Percentiles rank a stretch among this genome's conserved stretches.
phyloP scores from a whole-genome alignment of 2,888 invertebrate species.

The Cataglyphis albicans region DNA sequence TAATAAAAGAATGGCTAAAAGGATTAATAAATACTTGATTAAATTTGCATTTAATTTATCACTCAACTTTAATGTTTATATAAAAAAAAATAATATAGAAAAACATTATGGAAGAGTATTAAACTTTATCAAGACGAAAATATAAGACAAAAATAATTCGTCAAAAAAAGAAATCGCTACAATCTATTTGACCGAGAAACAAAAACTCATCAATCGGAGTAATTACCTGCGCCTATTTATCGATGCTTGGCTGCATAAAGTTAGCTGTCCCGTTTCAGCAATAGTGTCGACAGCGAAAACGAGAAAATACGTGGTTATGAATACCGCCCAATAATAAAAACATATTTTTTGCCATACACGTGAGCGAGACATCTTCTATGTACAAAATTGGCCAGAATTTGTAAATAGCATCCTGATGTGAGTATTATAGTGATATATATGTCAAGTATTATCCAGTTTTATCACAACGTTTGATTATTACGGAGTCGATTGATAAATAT shows the following conservation, averaged over 20 bases:
- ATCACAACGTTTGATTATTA: conserved; percentile 53
- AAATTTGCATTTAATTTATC: not conserved
- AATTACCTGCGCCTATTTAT: conserved; percentile 63
- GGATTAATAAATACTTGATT: not conserved
- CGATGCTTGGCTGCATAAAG: conserved; percentile 58
- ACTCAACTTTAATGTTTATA: not conserved
- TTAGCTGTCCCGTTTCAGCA: conserved; percentile 60
- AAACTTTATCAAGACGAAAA: not conserved
- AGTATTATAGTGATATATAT: not conserved
- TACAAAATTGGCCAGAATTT: conserved; percentile 24
- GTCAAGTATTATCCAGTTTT: conserved; percentile 21
- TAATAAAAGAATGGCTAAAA: not conserved
- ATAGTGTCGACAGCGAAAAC: conserved; percentile 51
- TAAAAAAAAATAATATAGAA: not conserved
- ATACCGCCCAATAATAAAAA: conserved; percentile 46
- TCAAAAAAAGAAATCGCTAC: not conserved
- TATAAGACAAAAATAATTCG: not conserved
- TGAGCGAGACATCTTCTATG: conserved; percentile 65
- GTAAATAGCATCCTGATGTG: conserved; percentile 57
- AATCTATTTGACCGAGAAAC: not conserved
- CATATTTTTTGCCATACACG: conserved; percentile 52
- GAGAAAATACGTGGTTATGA: conserved; percentile 3
- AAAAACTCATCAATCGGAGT: not conserved
- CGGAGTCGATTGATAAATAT: not conserved
- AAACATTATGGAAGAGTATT: not conserved